Evolutionary conservation across 2,888 invertebrate species (phyloP).

Genomic region (Sarcophaga carnaria): DNA sequence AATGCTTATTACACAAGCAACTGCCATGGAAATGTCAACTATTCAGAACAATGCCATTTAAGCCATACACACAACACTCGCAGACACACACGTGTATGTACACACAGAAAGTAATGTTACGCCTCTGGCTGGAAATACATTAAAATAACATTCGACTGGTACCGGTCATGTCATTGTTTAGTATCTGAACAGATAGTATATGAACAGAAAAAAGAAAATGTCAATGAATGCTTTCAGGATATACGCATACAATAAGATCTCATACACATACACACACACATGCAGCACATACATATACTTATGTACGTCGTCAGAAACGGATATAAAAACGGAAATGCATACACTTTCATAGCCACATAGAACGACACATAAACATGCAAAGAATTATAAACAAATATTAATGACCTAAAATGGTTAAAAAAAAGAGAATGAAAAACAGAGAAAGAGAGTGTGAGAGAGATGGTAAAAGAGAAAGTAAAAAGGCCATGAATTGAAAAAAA

Average conservation of each 20-base stretch:
- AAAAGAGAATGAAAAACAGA: slow-evolving; percentile 8
- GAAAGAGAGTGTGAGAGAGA: not conserved
- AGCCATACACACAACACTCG: too few species aligned
- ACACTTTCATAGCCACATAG: not conserved
- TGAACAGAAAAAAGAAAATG: slow-evolving; percentile 51
- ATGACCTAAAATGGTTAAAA: slow-evolving; percentile 42
- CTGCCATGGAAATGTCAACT: not conserved
- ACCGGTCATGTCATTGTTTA: slow-evolving; percentile 31
- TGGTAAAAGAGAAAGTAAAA: not conserved
- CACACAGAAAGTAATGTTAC: not conserved
- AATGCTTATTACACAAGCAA: too few species aligned
- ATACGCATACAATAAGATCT: slow-evolving; percentile 52
- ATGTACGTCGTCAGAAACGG: not conserved
- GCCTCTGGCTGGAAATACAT: slow-evolving; percentile 46
- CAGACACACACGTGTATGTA: too few species aligned
- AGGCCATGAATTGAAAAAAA: not conserved
- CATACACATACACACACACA: slow-evolving; percentile 16
- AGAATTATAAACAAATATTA: slow-evolving; percentile 59
- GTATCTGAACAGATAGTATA: slow-evolving; percentile 29
- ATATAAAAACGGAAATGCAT: not conserved
- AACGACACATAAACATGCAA: slow-evolving; percentile 13
- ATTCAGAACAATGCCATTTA: not conserved
- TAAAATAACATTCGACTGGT: slow-evolving; percentile 41
- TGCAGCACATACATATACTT: not conserved
- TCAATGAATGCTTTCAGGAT: slow-evolving; percentile 60